Conservation (phyloP, 2,888 invertebrate genomes). For the Synergus laeviventris region DNA sequence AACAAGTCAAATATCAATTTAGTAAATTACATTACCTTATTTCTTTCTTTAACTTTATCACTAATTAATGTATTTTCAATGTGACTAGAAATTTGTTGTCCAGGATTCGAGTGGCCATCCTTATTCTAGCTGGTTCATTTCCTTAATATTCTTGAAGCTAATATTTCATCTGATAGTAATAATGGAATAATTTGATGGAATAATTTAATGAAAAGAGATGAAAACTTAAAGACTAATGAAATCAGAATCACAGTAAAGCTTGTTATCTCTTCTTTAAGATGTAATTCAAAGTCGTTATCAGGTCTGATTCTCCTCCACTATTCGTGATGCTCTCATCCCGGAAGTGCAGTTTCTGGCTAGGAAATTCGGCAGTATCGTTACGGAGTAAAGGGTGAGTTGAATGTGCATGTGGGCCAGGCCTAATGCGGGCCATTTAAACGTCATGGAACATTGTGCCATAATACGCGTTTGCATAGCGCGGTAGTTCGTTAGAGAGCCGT, state of each 20-base stretch:
- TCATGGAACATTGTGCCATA: slow-evolving; percentile 66
- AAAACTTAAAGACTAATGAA: neutral
- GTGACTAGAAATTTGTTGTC: neutral
- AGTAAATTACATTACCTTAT: neutral
- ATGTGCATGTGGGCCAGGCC: slow-evolving; percentile 48
- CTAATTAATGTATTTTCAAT: too few species aligned
- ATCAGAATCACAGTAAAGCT: neutral
- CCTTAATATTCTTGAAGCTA: neutral
- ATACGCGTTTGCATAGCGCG: slow-evolving; percentile 65
- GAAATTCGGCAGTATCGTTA: slow-evolving; percentile 38
- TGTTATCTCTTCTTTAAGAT: slow-evolving; percentile 2
- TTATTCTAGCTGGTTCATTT: neutral
- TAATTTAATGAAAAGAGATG: neutral
- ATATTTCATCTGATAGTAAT: neutral
- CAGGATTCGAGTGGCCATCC: neutral
- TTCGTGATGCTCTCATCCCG: slow-evolving; percentile 30
- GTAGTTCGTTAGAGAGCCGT: slow-evolving; percentile 71
- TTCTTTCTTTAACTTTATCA: too few species aligned
- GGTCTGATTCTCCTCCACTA: slow-evolving; percentile 11
- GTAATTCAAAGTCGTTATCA: slow-evolving; percentile 28
- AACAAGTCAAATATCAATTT: neutral
- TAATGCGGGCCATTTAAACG: slow-evolving; percentile 71
- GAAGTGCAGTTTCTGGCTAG: slow-evolving; percentile 34
- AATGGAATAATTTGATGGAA: neutral
- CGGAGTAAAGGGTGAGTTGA: neutral